These are phyloP conservation scores for Chelonia mydas DNA, from an alignment of 2,797 vertebrate genomes.

Conservation along the genomic window DNA sequence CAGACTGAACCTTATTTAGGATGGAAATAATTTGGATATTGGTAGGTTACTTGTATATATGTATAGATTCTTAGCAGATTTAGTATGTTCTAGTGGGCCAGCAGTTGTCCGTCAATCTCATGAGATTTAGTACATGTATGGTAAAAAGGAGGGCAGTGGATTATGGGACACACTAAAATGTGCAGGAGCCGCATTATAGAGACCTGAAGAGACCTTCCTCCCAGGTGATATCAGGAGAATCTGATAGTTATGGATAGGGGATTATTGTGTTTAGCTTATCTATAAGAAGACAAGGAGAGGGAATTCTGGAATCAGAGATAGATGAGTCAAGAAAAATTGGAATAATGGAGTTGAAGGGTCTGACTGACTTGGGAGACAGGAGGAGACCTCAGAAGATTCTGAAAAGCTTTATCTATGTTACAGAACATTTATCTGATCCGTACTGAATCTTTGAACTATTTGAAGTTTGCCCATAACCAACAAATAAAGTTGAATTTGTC, in stretches of 20 bases:
- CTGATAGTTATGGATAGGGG: neutral
- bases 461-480: neutral
- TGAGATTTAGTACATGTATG: neutral
- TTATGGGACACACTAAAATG: neutral
- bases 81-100: neutral
- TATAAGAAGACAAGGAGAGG: neutral
- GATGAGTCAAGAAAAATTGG: neutral
- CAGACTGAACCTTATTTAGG: neutral
- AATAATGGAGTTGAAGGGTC: neutral
- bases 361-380: neutral
- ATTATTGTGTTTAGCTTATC: neutral
- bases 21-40: neutral
- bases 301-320: neutral
- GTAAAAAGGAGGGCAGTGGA: neutral
- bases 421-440: neutral
- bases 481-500: neutral
- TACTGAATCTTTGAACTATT: neutral
- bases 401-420: neutral
- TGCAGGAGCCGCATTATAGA: neutral
- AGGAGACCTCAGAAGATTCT: neutral
- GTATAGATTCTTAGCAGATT: neutral
- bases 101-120: neutral
- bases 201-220: neutral
- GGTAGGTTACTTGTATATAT: too few species aligned
- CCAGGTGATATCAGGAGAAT: neutral